Evolutionary conservation across 1,140 invertebrate genomes (phyloP).

Genomic region (Thalassaphorura encarpata): DNA sequence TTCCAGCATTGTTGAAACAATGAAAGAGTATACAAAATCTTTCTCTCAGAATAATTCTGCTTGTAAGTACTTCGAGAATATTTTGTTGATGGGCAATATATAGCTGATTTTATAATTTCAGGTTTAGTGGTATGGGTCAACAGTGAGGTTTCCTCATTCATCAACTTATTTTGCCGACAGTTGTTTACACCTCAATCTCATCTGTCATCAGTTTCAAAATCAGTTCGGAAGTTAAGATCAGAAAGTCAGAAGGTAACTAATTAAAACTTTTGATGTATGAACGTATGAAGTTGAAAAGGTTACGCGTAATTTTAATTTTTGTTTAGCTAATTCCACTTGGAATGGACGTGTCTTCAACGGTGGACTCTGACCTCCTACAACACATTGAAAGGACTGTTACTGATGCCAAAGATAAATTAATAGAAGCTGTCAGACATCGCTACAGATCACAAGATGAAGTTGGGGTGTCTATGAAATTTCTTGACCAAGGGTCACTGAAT

Average conservation of each 20-base stretch:
- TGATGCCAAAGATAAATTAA: slow-evolving; percentile 60
- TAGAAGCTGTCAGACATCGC: slow-evolving; percentile 57
- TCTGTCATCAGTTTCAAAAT: slow-evolving; percentile 71
- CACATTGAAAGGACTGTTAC: slow-evolving; percentile 52
- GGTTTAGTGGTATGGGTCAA: slow-evolving; percentile 86
- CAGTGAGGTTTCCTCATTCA: slow-evolving; percentile 67
- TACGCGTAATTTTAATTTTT: no score
- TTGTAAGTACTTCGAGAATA: not conserved
- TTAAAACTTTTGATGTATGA: no score
- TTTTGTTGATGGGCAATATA: slow-evolving; percentile 1
- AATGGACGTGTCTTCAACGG: slow-evolving; percentile 69
- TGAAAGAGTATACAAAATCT: slow-evolving; percentile 69
- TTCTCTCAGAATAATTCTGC: slow-evolving; percentile 43
- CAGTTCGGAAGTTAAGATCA: slow-evolving; percentile 63
- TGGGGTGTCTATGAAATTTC: slow-evolving; percentile 58
- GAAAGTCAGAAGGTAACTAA: slow-evolving; percentile 66
- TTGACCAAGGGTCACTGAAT: slow-evolving; percentile 44
- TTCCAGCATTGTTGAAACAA: slow-evolving; percentile 73
- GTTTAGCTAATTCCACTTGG: slow-evolving; percentile 56
- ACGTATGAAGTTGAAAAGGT: no score
- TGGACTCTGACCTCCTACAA: slow-evolving; percentile 63
- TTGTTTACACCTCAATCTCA: slow-evolving; percentile 84
- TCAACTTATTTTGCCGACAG: slow-evolving; percentile 74
- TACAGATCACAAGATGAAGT: slow-evolving; percentile 54
- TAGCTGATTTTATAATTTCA: slow-evolving; percentile 38